Evolutionary conservation across 2,113 vertebrate species (phyloP), one percentile per base, ranked within the genome.

Genomic region (Halichoerus grypus): DNA sequence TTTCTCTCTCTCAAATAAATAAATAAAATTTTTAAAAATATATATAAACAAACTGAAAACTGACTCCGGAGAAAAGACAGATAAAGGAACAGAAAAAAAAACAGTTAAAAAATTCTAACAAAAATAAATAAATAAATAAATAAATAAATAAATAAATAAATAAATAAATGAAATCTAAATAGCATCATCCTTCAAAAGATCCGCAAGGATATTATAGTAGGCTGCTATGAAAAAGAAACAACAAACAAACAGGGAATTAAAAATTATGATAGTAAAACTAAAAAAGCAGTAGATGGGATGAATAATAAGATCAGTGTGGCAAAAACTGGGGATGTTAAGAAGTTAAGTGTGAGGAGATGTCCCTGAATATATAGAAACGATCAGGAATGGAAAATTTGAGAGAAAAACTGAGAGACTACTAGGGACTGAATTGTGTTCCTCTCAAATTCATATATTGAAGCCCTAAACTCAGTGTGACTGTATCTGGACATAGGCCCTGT

Each of bases 231-330:
- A 61, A 74, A 93, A 72, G 26, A 81, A 81, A 72, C 24, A 71
- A 88, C 16, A 80, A 69, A 74, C 24, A 63, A 79, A 81, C 67
- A 61, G 13, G 12, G 88, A 94, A 74, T 53, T 46, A 24, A 79
- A 84, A 80, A 93, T 57, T 89, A 79, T 51, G 55, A 79, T 28
- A 92, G n/a, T 72, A 97, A 95, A 96, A 92, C 24, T 71, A 69
- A 95, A 79, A 57, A 84, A 76, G 24, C 39, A 91, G 63, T 36
- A 94, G 28, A 94, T 57, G 19, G 55, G 6, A 36, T 67, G 21
- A 94, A 76, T 74, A 76, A 80, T 91, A 95, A 24, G 51, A 88
- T 53, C 3, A 33, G 7, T 82, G 89, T 28, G 24, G 7, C 24
- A 92, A 77, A 89, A 87, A 76, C 5, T 59, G 36, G 39, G 15